phyloP scores from a whole-genome alignment of 2,113 vertebrate genomes.

The Noctilio leporinus region DNA sequence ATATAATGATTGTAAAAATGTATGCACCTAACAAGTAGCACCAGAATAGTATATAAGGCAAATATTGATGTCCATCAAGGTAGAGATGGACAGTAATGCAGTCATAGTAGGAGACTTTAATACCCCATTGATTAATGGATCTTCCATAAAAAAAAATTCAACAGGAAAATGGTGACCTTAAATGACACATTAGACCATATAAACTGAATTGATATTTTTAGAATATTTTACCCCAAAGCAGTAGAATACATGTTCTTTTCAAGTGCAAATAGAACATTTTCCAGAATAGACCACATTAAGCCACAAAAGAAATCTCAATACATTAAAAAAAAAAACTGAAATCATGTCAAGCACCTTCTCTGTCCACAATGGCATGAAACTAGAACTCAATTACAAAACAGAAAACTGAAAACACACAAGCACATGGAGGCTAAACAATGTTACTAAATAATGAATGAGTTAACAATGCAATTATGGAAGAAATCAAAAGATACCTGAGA shows the following conservation, averaged over 20 bases:
- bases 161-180: too few species aligned
- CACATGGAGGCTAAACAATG: neutral
- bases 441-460: neutral
- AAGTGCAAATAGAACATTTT: too few species aligned
- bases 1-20: neutral
- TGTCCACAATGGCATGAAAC: neutral
- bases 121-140: too few species aligned
- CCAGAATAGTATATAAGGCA: neutral
- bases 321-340: neutral
- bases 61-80: neutral
- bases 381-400: neutral
- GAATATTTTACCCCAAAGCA: too few species aligned
- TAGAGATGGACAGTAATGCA: neutral
- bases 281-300: neutral
- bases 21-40: neutral
- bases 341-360: neutral
- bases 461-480: neutral
- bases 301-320: neutral
- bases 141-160: too few species aligned
- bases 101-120: neutral
- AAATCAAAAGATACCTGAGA: neutral
- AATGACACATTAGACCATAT: too few species aligned
- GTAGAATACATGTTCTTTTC: too few species aligned
- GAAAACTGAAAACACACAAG: neutral
- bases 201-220: too few species aligned